These are phyloP conservation scores for Setophaga petechia DNA, from an alignment of 2,113 vertebrate genomes.

Conservation along the genomic window DNA sequence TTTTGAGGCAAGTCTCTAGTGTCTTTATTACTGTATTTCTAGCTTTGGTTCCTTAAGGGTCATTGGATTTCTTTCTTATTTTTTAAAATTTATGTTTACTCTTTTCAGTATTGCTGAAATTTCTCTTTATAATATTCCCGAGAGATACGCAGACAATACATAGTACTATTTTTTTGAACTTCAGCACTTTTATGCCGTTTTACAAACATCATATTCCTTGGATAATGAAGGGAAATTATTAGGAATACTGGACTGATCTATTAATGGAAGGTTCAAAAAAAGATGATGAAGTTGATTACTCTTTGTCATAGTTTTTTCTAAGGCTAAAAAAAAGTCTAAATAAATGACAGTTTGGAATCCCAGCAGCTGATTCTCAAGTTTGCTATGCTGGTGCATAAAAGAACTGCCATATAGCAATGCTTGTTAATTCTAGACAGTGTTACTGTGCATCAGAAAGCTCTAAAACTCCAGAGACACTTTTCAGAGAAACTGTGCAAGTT, in stretches of 20 bases:
- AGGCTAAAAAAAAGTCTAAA: slow-evolving; percentile 30
- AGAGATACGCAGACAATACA: not conserved
- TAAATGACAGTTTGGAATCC: slow-evolving; percentile 7
- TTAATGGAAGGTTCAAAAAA: slow-evolving; percentile 49
- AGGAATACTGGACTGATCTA: slow-evolving; percentile 54
- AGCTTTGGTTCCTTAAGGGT: slow-evolving; percentile 22
- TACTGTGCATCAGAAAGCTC: slow-evolving; percentile 34
- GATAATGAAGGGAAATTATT: slow-evolving; percentile 46
- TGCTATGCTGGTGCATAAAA: not conserved
- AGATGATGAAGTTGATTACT: slow-evolving; percentile 45
- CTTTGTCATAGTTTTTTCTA: slow-evolving; percentile 47
- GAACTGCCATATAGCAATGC: slow-evolving; percentile 1
- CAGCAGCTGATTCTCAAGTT: slow-evolving; percentile 32
- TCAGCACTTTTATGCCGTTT: not conserved
- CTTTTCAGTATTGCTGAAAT: slow-evolving; percentile 11
- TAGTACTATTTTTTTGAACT: not conserved
- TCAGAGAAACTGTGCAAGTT: slow-evolving; percentile 12
- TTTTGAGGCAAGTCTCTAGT: slow-evolving; percentile 18
- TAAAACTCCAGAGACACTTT: slow-evolving; percentile 41
- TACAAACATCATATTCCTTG: not conserved
- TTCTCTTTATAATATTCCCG: not conserved
- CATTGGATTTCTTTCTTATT: slow-evolving; percentile 19
- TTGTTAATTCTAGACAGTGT: slow-evolving; percentile 25
- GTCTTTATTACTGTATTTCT: slow-evolving; percentile 42
- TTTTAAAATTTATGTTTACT: slow-evolving; percentile 11